Conservation (phyloP, 2,113 vertebrate species). For the Ageneiosus marmoratus region DNA sequence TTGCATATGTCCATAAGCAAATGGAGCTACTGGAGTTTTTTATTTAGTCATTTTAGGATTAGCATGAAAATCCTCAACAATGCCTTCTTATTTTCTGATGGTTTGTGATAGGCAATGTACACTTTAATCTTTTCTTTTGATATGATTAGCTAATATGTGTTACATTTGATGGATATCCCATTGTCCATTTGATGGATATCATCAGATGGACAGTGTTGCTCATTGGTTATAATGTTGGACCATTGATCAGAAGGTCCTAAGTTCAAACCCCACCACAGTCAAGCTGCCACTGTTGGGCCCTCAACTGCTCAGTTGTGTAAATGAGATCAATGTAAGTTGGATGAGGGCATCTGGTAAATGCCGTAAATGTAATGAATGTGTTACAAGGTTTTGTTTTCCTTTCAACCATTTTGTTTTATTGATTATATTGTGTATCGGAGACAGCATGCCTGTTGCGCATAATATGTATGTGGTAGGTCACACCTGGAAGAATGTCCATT, state of each 20-base stretch:
- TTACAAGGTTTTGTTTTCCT: not conserved
- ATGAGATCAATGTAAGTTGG: too few relatives aligned
- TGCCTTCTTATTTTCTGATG: constrained; percentile 31
- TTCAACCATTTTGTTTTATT: not conserved
- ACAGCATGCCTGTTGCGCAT: not conserved
- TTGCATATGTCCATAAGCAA: not conserved
- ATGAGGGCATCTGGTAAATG: too few relatives aligned
- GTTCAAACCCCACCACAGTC: too few relatives aligned
- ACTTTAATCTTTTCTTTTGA: not conserved
- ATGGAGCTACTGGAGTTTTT: constrained; percentile 5
- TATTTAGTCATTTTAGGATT: constrained; percentile 38
- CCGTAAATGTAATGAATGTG: not conserved
- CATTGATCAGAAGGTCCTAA: too few relatives aligned
- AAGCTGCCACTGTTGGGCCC: too few relatives aligned
- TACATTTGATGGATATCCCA: not conserved
- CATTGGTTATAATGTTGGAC: too few relatives aligned
- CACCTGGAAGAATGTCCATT: not conserved
- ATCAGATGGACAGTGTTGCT: too few relatives aligned
- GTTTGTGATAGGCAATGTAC: not conserved
- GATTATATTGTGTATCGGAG: not conserved
- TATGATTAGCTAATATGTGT: not conserved
- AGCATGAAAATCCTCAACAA: not conserved
- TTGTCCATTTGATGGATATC: too few relatives aligned
- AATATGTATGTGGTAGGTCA: constrained; percentile 14
- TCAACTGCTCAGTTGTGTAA: too few relatives aligned